Evolutionary conservation across 92 coral and sea anemone genomes (phyloP).

Genomic region (Isaurus tuberculatus): DNA sequence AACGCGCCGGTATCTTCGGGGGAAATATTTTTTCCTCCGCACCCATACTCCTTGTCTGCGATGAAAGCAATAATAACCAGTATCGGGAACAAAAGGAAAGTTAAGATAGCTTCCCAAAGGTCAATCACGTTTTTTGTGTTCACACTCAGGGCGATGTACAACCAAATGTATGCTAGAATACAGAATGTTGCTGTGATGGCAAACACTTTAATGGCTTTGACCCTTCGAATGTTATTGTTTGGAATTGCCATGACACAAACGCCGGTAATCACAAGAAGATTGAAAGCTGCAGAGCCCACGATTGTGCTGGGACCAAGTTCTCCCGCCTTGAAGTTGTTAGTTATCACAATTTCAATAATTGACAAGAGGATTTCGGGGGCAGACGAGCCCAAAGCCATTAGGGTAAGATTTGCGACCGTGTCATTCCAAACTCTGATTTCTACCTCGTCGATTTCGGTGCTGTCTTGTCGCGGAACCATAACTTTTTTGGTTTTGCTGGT

Average conservation of each 20-base stretch:
- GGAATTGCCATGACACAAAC: conserved; percentile 96
- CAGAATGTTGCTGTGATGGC: conserved; percentile 88
- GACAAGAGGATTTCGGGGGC: conserved; percentile 97
- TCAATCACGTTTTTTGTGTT: conserved; percentile 76
- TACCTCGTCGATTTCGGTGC: conserved; percentile 76
- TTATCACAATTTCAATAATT: conserved; percentile 82
- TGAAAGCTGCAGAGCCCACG: conserved; percentile 98
- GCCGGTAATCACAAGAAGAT: conserved; percentile 88
- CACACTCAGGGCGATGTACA: conserved; percentile 67
- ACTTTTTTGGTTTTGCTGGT: conserved; percentile 97
- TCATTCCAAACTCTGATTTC: conserved; percentile 98
- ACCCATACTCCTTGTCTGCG: conserved; percentile 93
- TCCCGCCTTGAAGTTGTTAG: conserved; percentile 86
- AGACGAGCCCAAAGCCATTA: conserved; percentile 98
- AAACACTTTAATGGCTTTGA: conserved; percentile 91
- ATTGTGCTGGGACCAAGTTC: conserved; percentile 97
- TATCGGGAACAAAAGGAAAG: conserved; percentile 89
- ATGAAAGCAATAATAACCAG: conserved; percentile 92
- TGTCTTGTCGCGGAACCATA: conserved; percentile 85
- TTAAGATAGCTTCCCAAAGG: conserved; percentile 96
- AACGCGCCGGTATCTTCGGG: conserved; percentile 87
- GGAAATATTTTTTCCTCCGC: conserved; percentile 71
- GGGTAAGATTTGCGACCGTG: conserved; percentile 94
- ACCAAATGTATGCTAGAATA: conserved; percentile 88
- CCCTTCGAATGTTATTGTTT: conserved; percentile 73